phyloP scores from a whole-genome alignment of 92 coral and sea anemone genomes.

The Heliopora coerulea region DNA sequence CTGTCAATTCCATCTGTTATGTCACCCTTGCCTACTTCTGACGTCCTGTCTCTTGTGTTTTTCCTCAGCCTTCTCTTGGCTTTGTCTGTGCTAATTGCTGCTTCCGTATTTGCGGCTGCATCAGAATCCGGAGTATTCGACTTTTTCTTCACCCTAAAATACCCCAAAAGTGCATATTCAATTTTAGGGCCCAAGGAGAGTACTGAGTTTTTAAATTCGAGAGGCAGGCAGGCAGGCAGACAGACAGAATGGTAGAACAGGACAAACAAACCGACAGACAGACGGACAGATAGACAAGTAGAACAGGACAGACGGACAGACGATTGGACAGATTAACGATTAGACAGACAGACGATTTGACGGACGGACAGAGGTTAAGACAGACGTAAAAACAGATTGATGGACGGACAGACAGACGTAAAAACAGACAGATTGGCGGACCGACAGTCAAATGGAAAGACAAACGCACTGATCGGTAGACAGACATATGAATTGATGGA shows the following conservation, averaged over 20 bases:
- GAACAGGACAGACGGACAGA: too few relatives aligned
- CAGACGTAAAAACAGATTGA: not conserved
- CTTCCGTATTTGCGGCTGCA: not conserved
- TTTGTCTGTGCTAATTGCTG: conserved; percentile 37
- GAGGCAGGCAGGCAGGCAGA: not conserved
- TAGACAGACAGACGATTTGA: not conserved
- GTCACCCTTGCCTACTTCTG: conserved; percentile 49
- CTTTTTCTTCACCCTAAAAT: conserved; percentile 28
- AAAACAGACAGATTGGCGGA: not conserved
- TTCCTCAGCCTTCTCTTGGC: conserved; percentile 59
- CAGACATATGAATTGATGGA: too few relatives aligned
- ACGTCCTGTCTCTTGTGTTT: conserved; percentile 66
- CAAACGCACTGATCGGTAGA: too few relatives aligned
- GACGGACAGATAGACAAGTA: not conserved
- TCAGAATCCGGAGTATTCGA: conserved; percentile 1
- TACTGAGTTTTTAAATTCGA: not conserved
- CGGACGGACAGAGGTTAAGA: not conserved
- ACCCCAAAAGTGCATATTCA: not conserved
- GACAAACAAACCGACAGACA: not conserved
- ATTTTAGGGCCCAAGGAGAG: not conserved
- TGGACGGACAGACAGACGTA: not conserved
- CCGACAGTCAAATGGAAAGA: not conserved
- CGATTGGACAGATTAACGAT: too few relatives aligned
- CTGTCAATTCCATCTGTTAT: conserved; percentile 41
- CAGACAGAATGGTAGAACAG: not conserved